Evolutionary conservation across 2,888 invertebrate species (phyloP).

Genomic region (Anaspis maculata): DNA sequence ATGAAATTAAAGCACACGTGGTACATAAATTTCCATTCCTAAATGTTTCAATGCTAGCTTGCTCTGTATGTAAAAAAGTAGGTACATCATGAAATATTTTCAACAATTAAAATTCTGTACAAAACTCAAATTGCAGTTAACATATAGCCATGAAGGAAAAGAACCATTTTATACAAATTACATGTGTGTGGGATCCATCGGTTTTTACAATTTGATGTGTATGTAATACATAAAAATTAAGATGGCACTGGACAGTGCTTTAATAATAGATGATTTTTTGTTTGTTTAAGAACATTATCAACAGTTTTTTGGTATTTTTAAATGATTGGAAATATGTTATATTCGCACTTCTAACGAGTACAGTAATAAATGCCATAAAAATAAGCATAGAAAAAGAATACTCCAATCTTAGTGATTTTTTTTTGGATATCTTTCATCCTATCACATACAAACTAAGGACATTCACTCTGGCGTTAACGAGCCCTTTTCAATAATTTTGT

Average conservation of each 20-base stretch:
- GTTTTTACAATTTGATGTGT: too few species aligned
- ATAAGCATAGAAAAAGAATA: constrained; percentile 28
- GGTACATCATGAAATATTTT: constrained; percentile 20
- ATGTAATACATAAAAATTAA: constrained; percentile 6
- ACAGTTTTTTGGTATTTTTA: constrained; percentile 9
- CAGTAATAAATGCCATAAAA: constrained; percentile 36
- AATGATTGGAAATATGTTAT: constrained; percentile 13
- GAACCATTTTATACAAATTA: constrained; percentile 2
- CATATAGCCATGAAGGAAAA: constrained; percentile 4
- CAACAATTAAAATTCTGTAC: constrained; percentile 19
- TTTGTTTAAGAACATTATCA: too few species aligned
- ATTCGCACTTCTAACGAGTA: constrained; percentile 27
- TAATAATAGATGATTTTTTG: too few species aligned
- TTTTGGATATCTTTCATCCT: constrained; percentile 12
- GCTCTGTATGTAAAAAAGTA: constrained; percentile 29
- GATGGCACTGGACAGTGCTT: constrained; percentile 11
- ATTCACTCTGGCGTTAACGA: constrained; percentile 13
- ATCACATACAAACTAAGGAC: constrained; percentile 15
- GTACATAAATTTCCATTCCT: constrained; percentile 40
- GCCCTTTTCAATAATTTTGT: constrained; percentile 9
- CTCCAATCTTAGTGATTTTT: constrained; percentile 16
- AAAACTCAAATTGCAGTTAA: constrained; percentile 3
- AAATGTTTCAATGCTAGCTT: constrained; percentile 31
- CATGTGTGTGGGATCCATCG: too few species aligned
- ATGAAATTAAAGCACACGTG: constrained; percentile 45